Evolutionary conservation across 2,797 vertebrate species (phyloP), one percentile per base, ranked within the genome.

Genomic region (Limosa lapponica): DNA sequence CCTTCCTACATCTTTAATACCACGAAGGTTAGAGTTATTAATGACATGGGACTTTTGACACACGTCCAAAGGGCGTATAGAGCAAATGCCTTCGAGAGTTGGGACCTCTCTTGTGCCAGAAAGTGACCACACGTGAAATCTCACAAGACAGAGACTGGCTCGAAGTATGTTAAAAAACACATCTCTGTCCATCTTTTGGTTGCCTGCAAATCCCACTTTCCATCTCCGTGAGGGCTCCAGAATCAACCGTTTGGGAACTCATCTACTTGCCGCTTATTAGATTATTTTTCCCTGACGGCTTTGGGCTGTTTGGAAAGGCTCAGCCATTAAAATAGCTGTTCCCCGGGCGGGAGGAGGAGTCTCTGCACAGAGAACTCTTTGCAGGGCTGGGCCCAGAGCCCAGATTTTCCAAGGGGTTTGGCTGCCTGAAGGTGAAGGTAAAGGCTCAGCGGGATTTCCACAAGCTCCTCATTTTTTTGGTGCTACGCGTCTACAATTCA

Each of bases 301-400:
- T 49, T 3, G 30, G 87, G 92, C 89, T 69, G 66, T 69, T 90
- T 61, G 67, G 87, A 72, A 89, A 95, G 77, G 43, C 80, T 84
- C n/a, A 24, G 70, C 84, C 66, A 62, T 82, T 22, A 23, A 51
- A 87, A 87, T n/a, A 54, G 59, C 87, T 43, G 13, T 27, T 58
- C 82, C 89, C 25, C 62, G 30, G 36, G 11, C 87, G 62, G 89
- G 54, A 86, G 94, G 84, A 93, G 92, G 86, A 90, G 84, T 15
- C 34, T 84, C 86, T 59, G 54, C n/a, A 28, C 66, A 28, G 23
- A 49, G 73, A 74, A 2, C 36, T 77, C 78, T 59, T 67, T 61
- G 84, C 89, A 58, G 91, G 22, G 23, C 2, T 82, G 67, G 87
- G 90, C 89, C 81, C 8, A 4, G 23, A 90, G 89, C 94, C 77